phyloP scores from a whole-genome alignment of 1,140 invertebrate species.

The Drosophila grimshawi region DNA sequence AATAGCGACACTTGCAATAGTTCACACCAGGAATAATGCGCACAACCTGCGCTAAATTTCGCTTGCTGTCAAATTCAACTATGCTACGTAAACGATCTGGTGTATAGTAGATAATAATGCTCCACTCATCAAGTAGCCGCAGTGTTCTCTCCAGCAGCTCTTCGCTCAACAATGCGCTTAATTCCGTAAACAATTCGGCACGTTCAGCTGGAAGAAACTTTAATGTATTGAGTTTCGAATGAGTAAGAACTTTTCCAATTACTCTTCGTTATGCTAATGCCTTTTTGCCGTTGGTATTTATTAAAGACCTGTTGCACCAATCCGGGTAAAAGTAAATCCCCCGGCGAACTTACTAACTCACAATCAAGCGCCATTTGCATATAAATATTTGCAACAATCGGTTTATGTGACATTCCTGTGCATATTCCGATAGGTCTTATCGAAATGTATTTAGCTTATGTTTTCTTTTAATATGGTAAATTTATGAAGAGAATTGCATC shows the following conservation, averaged over 20 bases:
- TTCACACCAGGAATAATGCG: conserved; percentile 51
- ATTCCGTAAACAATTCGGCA: conserved; percentile 26
- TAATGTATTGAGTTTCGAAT: neutral
- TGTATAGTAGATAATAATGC: conserved; percentile 39
- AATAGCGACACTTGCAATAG: conserved; percentile 62
- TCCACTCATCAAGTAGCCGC: conserved; percentile 51
- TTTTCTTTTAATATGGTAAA: neutral
- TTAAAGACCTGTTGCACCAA: conserved; percentile 34
- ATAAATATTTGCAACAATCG: neutral
- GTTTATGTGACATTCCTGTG: neutral
- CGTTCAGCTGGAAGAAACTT: conserved; percentile 5
- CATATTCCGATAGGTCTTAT: neutral
- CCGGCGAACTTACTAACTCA: neutral
- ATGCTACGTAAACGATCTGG: conserved; percentile 13
- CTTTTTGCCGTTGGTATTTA: conserved; percentile 21
- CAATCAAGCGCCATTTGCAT: conserved; percentile 30
- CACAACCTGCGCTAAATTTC: conserved; percentile 17
- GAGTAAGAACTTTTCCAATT: neutral
- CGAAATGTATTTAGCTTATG: neutral
- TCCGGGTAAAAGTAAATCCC: conserved; percentile 35
- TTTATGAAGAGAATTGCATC: neutral
- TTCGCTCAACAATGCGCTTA: conserved; percentile 43
- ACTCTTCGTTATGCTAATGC: conserved; percentile 11
- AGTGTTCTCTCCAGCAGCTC: conserved; percentile 45
- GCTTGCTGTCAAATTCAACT: conserved; percentile 43